Conservation (phyloP, 2,113 vertebrate genomes). For the Stigmatopora nigra region DNA sequence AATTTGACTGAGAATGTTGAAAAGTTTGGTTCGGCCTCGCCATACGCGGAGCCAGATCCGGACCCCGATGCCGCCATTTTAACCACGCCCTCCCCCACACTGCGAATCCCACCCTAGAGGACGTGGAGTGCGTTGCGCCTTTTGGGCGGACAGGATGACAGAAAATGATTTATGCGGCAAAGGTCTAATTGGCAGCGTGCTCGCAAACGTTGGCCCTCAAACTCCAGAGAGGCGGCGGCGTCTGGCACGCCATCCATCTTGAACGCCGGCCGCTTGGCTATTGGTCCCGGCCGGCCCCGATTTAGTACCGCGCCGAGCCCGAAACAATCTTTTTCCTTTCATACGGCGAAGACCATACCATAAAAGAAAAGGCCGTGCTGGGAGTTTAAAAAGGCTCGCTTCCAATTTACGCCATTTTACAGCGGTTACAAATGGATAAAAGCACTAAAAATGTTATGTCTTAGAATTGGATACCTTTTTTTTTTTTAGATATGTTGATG, state of each 20-base stretch:
- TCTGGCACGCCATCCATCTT: constrained; percentile 54
- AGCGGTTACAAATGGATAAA: background rate
- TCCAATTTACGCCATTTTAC: constrained; percentile 27
- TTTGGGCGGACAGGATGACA: constrained; percentile 37
- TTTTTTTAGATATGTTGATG: background rate
- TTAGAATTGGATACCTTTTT: constrained; percentile 7
- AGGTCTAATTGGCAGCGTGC: constrained; percentile 49
- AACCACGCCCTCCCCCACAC: too few relatives aligned
- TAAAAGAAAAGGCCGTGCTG: constrained; percentile 15
- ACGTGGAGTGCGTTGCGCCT: constrained; percentile 20
- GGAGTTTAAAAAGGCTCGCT: constrained; percentile 18
- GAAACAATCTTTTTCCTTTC: constrained; percentile 22
- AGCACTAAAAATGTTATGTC: constrained; percentile 6
- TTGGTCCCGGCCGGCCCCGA: constrained; percentile 46
- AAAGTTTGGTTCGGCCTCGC: too few relatives aligned
- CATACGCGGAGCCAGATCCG: too few relatives aligned
- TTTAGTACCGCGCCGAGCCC: constrained; percentile 47
- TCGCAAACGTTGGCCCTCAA: constrained; percentile 44
- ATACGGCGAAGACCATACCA: constrained; percentile 12
- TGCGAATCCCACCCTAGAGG: background rate
- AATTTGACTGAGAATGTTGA: too few relatives aligned
- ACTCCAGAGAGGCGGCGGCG: constrained; percentile 22
- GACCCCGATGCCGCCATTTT: too few relatives aligned
- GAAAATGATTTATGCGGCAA: constrained; percentile 63
- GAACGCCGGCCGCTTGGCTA: constrained; percentile 26